Evolutionary conservation across 2,888 invertebrate species (phyloP).

Genomic region (Tipula unca): DNA sequence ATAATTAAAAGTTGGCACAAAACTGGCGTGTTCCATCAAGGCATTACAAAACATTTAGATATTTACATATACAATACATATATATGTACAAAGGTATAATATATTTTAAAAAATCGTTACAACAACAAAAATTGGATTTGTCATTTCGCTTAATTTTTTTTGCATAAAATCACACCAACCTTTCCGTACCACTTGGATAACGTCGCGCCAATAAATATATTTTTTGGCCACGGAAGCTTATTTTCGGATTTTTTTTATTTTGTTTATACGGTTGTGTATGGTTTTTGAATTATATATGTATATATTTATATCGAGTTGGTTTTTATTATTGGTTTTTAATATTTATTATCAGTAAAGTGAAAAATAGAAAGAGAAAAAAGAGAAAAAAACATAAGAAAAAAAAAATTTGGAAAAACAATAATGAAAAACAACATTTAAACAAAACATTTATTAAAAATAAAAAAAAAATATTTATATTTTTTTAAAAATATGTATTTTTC

Average conservation of each 20-base stretch:
- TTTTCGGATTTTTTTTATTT: constrained; percentile 19
- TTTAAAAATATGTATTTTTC: not conserved
- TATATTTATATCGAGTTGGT: not conserved
- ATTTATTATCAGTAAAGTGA: not conserved
- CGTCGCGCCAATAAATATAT: constrained; percentile 34
- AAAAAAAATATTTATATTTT: not conserved
- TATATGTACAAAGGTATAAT: not conserved
- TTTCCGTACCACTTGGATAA: constrained; percentile 33
- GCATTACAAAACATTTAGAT: not conserved
- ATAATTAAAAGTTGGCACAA: not conserved
- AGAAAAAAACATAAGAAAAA: not conserved
- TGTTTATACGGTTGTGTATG: not conserved
- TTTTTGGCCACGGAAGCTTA: constrained; percentile 34
- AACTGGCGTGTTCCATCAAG: not conserved
- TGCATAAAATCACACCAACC: constrained; percentile 29
- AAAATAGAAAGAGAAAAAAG: not conserved
- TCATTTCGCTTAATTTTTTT: not conserved
- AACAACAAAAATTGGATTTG: not conserved
- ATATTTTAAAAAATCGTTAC: not conserved
- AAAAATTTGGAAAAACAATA: not conserved
- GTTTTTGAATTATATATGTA: not conserved
- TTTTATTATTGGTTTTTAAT: not conserved
- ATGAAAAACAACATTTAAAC: not conserved
- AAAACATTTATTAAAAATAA: not conserved
- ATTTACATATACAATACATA: not conserved